These are phyloP conservation scores for Alces alces DNA, from an alignment of 2,113 vertebrate genomes.

Conservation along the genomic window DNA sequence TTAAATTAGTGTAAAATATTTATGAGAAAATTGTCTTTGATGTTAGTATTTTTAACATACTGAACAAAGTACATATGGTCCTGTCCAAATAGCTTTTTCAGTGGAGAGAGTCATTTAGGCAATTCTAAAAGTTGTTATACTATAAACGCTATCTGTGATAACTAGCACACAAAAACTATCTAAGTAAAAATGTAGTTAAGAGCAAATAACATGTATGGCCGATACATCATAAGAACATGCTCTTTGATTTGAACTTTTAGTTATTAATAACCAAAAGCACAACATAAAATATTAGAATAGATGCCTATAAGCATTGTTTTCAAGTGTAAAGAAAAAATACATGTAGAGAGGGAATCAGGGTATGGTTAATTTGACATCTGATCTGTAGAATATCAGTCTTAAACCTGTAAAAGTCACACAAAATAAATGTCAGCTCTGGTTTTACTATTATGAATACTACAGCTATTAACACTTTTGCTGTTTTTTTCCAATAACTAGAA, in stretches of 20 bases:
- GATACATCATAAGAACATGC: background rate
- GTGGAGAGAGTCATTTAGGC: background rate
- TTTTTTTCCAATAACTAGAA: background rate
- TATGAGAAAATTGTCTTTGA: background rate
- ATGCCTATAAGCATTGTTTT: background rate
- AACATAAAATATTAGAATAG: background rate
- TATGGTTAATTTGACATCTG: background rate
- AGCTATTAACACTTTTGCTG: background rate
- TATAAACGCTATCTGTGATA: background rate
- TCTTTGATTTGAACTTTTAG: background rate
- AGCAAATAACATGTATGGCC: background rate
- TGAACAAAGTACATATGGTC: background rate
- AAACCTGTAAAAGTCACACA: background rate
- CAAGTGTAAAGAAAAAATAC: background rate
- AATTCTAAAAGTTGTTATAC: background rate
- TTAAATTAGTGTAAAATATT: conserved; percentile 15
- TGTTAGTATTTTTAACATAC: background rate
- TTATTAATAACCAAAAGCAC: background rate
- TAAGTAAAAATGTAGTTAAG: background rate
- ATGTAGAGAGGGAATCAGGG: background rate
- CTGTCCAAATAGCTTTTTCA: background rate
- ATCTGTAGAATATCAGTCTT: background rate
- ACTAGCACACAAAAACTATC: background rate
- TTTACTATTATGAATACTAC: conserved; percentile 17
- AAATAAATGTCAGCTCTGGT: background rate